Conservation (phyloP, 1,140 invertebrate genomes). For the Sycophaga agraensis region DNA sequence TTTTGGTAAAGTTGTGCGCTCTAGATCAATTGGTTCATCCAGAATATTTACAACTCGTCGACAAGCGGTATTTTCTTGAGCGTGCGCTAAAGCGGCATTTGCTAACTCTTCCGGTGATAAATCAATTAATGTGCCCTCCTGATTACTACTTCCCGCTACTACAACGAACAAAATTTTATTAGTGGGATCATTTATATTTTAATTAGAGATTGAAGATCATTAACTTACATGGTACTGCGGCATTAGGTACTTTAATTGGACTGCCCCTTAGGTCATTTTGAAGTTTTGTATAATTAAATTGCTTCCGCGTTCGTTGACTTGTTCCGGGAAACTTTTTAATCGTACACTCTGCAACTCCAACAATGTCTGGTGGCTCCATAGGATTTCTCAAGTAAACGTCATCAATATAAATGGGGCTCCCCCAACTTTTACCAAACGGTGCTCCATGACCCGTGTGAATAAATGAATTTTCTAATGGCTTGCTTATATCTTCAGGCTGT, state of each 20-base stretch:
- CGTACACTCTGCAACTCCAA: slow-evolving; percentile 54
- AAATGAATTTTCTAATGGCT: slow-evolving; percentile 80
- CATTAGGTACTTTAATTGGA: slow-evolving; percentile 55
- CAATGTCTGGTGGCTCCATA: slow-evolving; percentile 78
- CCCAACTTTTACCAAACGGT: slow-evolving; percentile 81
- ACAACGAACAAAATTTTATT: background rate
- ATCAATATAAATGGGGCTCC: slow-evolving; percentile 79
- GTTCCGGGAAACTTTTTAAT: slow-evolving; percentile 55
- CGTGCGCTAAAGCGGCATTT: slow-evolving; percentile 35
- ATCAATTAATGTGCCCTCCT: slow-evolving; percentile 65
- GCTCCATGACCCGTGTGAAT: slow-evolving; percentile 81
- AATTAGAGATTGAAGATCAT: background rate
- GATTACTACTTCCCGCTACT: slow-evolving; percentile 38
- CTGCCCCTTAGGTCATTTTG: slow-evolving; percentile 64
- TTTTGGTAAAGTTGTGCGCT: slow-evolving; percentile 17
- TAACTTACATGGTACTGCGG: slow-evolving; percentile 50
- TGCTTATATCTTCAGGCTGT: slow-evolving; percentile 71
- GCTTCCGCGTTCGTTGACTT: slow-evolving; percentile 59
- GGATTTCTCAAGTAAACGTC: slow-evolving; percentile 81
- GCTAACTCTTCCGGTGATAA: slow-evolving; percentile 61
- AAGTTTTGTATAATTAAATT: slow-evolving; percentile 77
- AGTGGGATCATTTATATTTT: too few species aligned
- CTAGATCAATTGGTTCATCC: slow-evolving; percentile 73
- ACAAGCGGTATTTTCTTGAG: slow-evolving; percentile 32
- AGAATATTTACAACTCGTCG: slow-evolving; percentile 64